Evolutionary conservation across 2,113 vertebrate genomes (phyloP).

Genomic region (Acinonyx jubatus): DNA sequence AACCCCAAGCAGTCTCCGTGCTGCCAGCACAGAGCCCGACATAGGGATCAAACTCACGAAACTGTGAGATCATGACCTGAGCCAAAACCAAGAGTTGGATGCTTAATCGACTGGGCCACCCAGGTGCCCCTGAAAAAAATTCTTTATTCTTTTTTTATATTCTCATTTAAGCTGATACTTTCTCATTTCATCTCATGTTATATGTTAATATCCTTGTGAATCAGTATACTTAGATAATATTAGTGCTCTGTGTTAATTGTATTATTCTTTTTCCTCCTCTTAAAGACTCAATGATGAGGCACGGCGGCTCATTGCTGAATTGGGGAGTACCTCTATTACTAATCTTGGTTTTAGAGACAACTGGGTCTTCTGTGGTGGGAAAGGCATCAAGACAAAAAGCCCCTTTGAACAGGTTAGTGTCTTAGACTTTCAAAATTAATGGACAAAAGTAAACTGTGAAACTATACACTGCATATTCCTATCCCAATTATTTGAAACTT

Average conservation of each 20-base stretch:
- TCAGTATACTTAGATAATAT: not conserved
- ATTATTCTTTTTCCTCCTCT: not conserved
- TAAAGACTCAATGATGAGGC: slow-evolving; percentile 94
- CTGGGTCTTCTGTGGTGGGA: slow-evolving; percentile 98
- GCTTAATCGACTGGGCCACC: too few species aligned
- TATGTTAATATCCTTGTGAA: not conserved
- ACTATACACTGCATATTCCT: not conserved
- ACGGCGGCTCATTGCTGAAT: slow-evolving; percentile 89
- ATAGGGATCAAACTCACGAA: too few species aligned
- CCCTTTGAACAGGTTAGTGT: slow-evolving; percentile 96
- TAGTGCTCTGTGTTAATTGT: not conserved
- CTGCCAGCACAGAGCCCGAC: too few species aligned
- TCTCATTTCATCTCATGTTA: not conserved
- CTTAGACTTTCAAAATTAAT: not conserved
- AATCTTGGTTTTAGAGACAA: slow-evolving; percentile 94
- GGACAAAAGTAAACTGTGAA: not conserved
- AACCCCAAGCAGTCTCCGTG: too few species aligned
- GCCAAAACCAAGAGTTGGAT: too few species aligned
- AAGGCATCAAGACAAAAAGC: slow-evolving; percentile 98
- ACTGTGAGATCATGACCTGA: too few species aligned
- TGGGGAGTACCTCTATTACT: slow-evolving; percentile 91
- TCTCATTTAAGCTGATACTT: not conserved
- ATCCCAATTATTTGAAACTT: not conserved
- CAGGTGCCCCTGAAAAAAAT: not conserved
- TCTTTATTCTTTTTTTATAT: not conserved